phyloP scores from a whole-genome alignment of 2,113 vertebrate species.

The Rallus limicola region DNA sequence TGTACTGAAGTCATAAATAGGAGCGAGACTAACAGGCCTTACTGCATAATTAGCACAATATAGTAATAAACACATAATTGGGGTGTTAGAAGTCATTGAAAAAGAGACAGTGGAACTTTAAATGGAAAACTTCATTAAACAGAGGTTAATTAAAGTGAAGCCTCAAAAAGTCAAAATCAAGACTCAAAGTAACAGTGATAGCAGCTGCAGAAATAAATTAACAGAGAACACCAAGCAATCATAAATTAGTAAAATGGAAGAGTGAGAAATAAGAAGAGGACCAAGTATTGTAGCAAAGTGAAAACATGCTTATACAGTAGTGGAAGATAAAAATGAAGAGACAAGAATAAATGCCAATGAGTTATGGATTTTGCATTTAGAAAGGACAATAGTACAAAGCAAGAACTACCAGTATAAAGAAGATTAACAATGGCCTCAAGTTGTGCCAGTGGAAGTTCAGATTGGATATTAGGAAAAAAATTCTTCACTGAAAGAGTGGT shows the following conservation, averaged over 20 bases:
- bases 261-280: not conserved
- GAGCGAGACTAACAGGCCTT: not conserved
- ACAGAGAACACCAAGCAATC: not conserved
- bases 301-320: not conserved
- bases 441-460: no score
- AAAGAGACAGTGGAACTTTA: not conserved
- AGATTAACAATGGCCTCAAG: not conserved
- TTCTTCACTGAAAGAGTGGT: no score
- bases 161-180: no score
- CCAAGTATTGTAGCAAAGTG: not conserved
- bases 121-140: not conserved
- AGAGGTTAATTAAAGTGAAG: not conserved
- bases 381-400: not conserved
- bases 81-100: not conserved
- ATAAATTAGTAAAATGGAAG: not conserved
- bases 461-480: no score
- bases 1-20: not conserved
- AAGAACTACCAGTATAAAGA: not conserved
- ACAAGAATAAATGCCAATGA: not conserved
- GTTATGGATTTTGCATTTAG: not conserved
- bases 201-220: not conserved
- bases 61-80: not conserved
- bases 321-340: not conserved
- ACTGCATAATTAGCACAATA: not conserved
- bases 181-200: not conserved